Evolutionary conservation across 1,140 invertebrate genomes (phyloP).

Genomic region (Rhopalosiphum maidis): DNA sequence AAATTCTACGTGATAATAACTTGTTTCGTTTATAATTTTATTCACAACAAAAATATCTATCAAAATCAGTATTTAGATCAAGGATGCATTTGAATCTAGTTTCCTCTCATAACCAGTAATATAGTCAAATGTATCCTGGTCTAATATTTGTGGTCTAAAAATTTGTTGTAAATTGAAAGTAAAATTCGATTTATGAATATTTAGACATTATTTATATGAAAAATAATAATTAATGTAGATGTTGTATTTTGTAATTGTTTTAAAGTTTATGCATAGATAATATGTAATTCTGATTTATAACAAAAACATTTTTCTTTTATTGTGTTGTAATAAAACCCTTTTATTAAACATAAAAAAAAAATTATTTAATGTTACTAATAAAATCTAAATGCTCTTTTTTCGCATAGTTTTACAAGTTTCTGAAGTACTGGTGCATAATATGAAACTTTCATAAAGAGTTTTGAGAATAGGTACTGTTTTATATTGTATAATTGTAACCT

Average conservation of each 20-base stretch:
- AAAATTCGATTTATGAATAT: not conserved
- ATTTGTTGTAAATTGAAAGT: too few relatives aligned
- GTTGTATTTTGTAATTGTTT: not conserved
- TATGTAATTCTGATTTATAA: not conserved
- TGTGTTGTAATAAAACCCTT: not conserved
- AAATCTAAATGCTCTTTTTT: not conserved
- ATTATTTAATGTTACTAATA: not conserved
- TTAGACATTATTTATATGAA: not conserved
- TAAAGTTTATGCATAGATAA: not conserved
- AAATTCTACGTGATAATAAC: not conserved
- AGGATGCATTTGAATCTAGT: not conserved
- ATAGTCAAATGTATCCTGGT: not conserved
- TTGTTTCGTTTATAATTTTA: not conserved
- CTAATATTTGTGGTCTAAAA: not conserved
- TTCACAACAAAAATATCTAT: not conserved
- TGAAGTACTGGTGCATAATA: not conserved
- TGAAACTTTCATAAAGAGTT: not conserved
- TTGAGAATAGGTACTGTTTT: not conserved
- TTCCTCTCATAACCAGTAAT: not conserved
- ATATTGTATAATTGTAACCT: not conserved
- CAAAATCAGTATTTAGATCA: not conserved
- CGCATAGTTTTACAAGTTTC: not conserved
- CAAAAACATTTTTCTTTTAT: not conserved
- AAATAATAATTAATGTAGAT: not conserved
- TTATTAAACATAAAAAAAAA: not conserved